Evolutionary conservation across 2,888 invertebrate genomes (phyloP).

Genomic region (Perizoma flavofasciatum): DNA sequence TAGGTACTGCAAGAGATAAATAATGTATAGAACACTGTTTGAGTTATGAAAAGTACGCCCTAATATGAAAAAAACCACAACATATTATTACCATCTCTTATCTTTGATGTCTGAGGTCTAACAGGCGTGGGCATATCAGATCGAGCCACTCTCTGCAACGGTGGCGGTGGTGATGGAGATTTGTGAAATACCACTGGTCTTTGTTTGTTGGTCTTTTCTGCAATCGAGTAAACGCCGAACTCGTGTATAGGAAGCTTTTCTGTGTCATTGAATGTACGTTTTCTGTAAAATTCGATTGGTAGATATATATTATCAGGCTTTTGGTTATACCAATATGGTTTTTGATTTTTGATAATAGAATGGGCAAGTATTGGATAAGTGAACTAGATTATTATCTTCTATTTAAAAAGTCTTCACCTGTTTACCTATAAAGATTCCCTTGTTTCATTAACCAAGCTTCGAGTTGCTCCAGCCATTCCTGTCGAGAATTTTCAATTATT

Average conservation of each 20-base stretch:
- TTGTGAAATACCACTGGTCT: constrained; percentile 55
- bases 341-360: no score
- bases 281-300: constrained; percentile 49
- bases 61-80: no score
- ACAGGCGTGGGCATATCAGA: constrained; percentile 44
- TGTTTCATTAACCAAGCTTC: constrained; percentile 79
- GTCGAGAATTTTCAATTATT: constrained; percentile 20
- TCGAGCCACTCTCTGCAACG: constrained; percentile 50
- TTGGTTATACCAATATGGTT: no score
- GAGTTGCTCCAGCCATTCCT: constrained; percentile 73
- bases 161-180: constrained; percentile 58
- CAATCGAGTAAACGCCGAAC: constrained; percentile 70
- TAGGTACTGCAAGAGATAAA: neutral
- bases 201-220: constrained; percentile 55
- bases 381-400: neutral
- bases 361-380: neutral
- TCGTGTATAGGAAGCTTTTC: constrained; percentile 67
- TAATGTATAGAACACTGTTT: constrained; percentile 56
- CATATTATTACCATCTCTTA: constrained; percentile 58
- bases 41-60: constrained; percentile 15
- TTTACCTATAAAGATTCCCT: constrained; percentile 83
- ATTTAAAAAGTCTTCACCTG: constrained; percentile 48
- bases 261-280: constrained; percentile 60
- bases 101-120: constrained; percentile 60
- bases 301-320: neutral